Evolutionary conservation across 2,113 vertebrate genomes (phyloP).

Genomic region (Cololabis saira): DNA sequence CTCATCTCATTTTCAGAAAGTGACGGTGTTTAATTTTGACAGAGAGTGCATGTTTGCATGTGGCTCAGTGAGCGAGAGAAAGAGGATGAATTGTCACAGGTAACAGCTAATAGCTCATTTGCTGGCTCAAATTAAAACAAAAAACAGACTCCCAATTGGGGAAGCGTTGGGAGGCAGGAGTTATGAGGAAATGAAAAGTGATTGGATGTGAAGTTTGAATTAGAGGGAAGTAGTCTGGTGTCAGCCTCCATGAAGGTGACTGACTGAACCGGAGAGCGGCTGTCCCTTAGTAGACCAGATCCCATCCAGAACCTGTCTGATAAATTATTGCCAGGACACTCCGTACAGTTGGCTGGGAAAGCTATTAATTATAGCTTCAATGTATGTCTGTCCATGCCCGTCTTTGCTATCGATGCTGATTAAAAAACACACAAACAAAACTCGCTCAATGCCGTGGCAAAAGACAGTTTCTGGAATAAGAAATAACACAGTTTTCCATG

Average conservation of each 20-base stretch:
- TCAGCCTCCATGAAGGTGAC: conserved; percentile 74
- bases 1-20: conserved; percentile 54
- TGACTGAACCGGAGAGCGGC: conserved; percentile 55
- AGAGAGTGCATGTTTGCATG: conserved; percentile 2
- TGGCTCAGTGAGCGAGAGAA: conserved; percentile 36
- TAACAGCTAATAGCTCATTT: conserved; percentile 62
- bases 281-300: conserved; percentile 60
- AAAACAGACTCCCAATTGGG: conserved; percentile 67
- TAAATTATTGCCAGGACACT: conserved; percentile 57
- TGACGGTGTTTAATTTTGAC: conserved; percentile 41
- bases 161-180: conserved; percentile 56
- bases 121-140: conserved; percentile 67
- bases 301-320: conserved; percentile 63
- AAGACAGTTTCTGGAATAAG: too few species aligned
- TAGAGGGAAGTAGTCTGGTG: conserved; percentile 65
- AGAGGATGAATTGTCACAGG: conserved; percentile 59
- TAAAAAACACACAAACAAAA: too few species aligned
- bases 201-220: conserved; percentile 77
- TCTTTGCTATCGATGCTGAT: conserved; percentile 10
- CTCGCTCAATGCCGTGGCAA: too few species aligned
- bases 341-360: conserved; percentile 33
- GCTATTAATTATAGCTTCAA: conserved; percentile 47
- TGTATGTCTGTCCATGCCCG: conserved; percentile 24
- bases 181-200: conserved; percentile 71
- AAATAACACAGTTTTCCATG: too few species aligned